Conservation (phyloP, 2,797 vertebrate genomes). For the Bryconaethiops microstoma region DNA sequence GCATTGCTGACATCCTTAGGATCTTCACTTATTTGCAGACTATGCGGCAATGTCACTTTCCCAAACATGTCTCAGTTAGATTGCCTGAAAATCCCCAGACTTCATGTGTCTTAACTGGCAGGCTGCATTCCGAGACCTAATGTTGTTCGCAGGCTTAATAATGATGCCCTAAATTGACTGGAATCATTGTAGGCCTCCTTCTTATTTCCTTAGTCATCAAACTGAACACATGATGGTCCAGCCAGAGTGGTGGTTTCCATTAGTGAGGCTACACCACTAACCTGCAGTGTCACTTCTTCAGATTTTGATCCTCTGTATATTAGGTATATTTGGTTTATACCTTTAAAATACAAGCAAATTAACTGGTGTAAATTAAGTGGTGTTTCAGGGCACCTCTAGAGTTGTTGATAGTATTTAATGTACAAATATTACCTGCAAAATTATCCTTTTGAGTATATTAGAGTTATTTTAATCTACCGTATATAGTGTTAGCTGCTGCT, state of each 20-base stretch:
- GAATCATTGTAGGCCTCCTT: neutral
- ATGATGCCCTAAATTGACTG: constrained; percentile 1
- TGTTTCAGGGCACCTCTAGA: too few relatives aligned
- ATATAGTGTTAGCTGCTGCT: neutral
- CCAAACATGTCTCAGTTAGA: neutral
- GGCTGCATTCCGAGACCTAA: neutral
- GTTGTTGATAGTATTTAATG: too few relatives aligned
- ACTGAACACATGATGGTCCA: neutral
- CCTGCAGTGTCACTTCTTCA: neutral
- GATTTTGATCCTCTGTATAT: neutral
- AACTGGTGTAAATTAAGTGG: neutral
- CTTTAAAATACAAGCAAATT: neutral
- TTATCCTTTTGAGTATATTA: neutral
- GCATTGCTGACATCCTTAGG: neutral
- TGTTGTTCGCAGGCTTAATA: neutral
- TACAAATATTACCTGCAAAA: too few relatives aligned
- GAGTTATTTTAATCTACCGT: neutral
- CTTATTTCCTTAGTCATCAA: neutral
- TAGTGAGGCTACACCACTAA: neutral
- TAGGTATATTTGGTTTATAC: neutral
- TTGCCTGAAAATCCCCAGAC: neutral
- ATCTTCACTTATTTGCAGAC: constrained; percentile 6
- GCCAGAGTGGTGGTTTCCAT: neutral
- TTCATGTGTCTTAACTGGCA: neutral
- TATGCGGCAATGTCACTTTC: neutral